Percentiles rank a stretch among this genome's conserved stretches.
Conservation (phyloP, 2,797 vertebrate species). For the Staurois parvus region DNA sequence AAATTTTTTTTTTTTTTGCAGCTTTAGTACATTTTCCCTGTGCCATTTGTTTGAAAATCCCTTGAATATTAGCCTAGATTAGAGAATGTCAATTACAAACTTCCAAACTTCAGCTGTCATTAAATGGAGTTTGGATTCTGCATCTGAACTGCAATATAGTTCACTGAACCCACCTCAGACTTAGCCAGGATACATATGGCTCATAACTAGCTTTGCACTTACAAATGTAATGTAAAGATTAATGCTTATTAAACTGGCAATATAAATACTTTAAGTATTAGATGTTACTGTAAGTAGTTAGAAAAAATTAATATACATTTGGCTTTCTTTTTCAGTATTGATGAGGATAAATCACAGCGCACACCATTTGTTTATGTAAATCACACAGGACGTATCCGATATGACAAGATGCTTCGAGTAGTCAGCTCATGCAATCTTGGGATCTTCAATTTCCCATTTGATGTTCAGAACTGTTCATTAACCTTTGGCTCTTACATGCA, state of each 20-base stretch:
- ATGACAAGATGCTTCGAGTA: conserved; percentile 80
- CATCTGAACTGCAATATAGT: no score
- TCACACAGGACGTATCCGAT: conserved; percentile 81
- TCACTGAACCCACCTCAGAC: no score
- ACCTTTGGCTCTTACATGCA: conserved; percentile 84
- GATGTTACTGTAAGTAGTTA: no score
- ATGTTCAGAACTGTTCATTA: conserved; percentile 80
- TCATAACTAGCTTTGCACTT: background rate
- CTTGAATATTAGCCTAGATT: no score
- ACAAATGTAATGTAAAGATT: background rate
- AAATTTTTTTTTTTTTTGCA: no score
- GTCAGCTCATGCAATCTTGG: conserved; percentile 84
- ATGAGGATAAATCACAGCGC: conserved; percentile 81
- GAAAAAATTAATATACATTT: background rate
- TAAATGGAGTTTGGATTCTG: no score
- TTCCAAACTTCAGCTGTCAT: no score
- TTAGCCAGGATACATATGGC: no score
- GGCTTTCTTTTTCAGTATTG: conserved; percentile 76
- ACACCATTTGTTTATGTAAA: conserved; percentile 82
- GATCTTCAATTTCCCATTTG: conserved; percentile 84
- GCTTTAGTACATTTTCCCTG: no score
- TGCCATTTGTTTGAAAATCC: no score
- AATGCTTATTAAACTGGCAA: background rate
- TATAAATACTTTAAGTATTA: no score
- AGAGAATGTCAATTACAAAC: no score